Conservation (phyloP, 2,888 invertebrate species). For the Amiota communis region DNA sequence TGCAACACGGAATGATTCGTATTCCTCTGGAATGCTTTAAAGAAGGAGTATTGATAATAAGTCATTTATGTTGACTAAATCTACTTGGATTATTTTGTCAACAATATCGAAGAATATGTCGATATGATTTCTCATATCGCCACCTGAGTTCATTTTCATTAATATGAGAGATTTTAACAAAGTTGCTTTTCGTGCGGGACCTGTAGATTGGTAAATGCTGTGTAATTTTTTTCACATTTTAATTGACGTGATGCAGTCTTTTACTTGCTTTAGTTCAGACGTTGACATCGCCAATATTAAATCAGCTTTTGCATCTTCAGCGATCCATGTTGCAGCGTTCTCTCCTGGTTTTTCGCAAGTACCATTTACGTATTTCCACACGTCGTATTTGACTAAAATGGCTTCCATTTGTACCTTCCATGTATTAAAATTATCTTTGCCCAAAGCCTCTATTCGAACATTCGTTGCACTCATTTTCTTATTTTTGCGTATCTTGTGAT, state of each 20-base stretch:
- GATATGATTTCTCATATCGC: neutral
- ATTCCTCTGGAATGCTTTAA: neutral
- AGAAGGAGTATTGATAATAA: neutral
- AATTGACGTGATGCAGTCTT: too few relatives aligned
- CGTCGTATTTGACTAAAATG: neutral
- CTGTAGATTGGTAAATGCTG: neutral
- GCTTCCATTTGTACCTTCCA: conserved; percentile 2
- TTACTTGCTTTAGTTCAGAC: neutral
- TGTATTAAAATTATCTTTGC: neutral
- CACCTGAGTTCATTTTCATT: too few relatives aligned
- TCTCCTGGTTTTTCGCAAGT: too few relatives aligned
- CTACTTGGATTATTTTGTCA: neutral
- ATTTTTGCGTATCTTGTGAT: too few relatives aligned
- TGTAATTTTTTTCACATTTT: too few relatives aligned
- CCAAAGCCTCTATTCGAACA: neutral
- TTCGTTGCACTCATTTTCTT: neutral
- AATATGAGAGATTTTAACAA: neutral
- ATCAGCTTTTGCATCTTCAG: neutral
- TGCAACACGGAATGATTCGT: too few relatives aligned
- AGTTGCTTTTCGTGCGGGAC: neutral
- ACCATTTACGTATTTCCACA: too few relatives aligned
- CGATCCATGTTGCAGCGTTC: too few relatives aligned
- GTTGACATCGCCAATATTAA: neutral
- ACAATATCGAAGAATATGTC: neutral
- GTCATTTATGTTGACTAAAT: neutral